Evolutionary conservation across 2,888 invertebrate genomes (phyloP).

Genomic region (Sceliomorpha sp.): DNA sequence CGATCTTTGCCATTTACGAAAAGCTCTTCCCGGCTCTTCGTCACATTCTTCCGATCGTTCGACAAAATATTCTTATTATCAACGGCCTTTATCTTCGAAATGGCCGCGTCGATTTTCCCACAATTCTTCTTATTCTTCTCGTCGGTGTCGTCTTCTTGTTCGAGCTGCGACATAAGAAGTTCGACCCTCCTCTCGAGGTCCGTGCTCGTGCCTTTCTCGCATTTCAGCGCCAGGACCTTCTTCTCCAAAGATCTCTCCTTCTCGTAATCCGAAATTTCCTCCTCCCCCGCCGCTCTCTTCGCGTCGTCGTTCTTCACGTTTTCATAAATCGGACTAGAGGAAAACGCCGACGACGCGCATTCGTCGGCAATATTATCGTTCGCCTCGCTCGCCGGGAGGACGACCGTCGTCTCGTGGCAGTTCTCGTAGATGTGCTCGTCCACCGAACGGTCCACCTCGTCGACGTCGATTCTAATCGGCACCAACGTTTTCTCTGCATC

Average conservation of each 20-base stretch:
- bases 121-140: constrained; percentile 51
- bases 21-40: constrained; percentile 54
- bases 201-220: constrained; percentile 68
- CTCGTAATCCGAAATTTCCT: constrained; percentile 30
- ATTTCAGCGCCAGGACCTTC: constrained; percentile 63
- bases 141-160: constrained; percentile 74
- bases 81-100: constrained; percentile 48
- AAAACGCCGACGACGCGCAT: not conserved
- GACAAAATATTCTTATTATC: constrained; percentile 15
- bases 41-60: constrained; percentile 30
- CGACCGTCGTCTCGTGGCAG: constrained; percentile 63
- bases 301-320: constrained; percentile 51
- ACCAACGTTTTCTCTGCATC: constrained; percentile 59
- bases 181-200: constrained; percentile 73
- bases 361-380: no score
- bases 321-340: constrained; percentile 64
- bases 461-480: constrained; percentile 55
- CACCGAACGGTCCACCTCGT: constrained; percentile 71
- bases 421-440: constrained; percentile 71
- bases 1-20: constrained; percentile 23
- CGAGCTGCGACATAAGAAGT: constrained; percentile 71
- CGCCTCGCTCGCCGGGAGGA: constrained; percentile 54
- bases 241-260: constrained; percentile 20
- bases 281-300: constrained; percentile 28
- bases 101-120: constrained; percentile 49